These are phyloP conservation scores for Abramis brama DNA, from an alignment of 2,113 vertebrate species.

Conservation along the genomic window DNA sequence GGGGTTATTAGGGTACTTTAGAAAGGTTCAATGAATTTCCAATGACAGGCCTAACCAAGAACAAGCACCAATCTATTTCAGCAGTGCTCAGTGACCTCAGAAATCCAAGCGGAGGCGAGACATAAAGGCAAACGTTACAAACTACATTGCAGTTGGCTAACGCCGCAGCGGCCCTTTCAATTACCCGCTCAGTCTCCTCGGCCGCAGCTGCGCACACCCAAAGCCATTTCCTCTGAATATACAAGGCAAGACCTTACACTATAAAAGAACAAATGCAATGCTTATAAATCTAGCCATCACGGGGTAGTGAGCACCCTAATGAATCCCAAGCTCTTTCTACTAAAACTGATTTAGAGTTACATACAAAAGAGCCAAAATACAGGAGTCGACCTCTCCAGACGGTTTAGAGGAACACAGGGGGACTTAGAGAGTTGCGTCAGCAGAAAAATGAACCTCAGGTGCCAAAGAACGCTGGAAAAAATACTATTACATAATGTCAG, in stretches of 20 bases:
- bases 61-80: conserved; percentile 48
- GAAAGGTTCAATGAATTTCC: conserved; percentile 46
- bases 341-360: conserved; percentile 54
- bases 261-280: conserved; percentile 42
- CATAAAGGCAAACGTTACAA: conserved; percentile 35
- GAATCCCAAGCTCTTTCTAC: conserved; percentile 45
- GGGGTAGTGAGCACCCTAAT: conserved; percentile 15
- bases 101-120: conserved; percentile 29
- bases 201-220: conserved; percentile 11
- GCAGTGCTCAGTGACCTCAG: conserved; percentile 49
- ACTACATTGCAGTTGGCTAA: conserved; percentile 38
- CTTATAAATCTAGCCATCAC: conserved; percentile 50
- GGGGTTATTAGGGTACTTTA: conserved; percentile 32
- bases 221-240: conserved; percentile 31
- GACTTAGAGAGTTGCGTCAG: not conserved
- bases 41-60: conserved; percentile 42
- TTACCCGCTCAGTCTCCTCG: not conserved
- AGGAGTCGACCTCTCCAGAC: not conserved
- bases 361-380: conserved; percentile 9
- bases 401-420: not conserved
- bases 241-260: conserved; percentile 33
- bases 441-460: conserved; percentile 4
- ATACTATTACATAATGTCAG: not conserved
- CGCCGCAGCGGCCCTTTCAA: conserved; percentile 8
- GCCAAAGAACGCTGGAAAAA: not conserved